Base-by-base conservation (phyloP, 2,888 invertebrate genomes). In the Eupithecia inturbata region DNA sequence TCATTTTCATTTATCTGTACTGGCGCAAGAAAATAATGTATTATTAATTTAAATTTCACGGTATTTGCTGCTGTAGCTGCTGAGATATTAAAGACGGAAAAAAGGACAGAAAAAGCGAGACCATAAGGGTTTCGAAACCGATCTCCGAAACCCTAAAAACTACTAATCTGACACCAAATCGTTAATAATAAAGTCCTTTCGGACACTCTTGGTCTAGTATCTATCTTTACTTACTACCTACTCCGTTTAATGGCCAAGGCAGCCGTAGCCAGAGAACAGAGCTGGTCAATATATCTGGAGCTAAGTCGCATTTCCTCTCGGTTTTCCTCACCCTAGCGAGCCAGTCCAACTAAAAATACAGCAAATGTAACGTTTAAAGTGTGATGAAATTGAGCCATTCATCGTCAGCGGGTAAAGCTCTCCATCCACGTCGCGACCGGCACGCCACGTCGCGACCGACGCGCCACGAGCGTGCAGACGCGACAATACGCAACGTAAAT, bases 401-500 rank as follows among this genome's bases (percentile, higher is more conserved):
- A 53, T 53, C 53, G 53, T 22, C 53, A 53, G n/a, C 53, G 53
- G 53, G n/a, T 22, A 10, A 3, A 53, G 53, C 53, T 22, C 53
- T 53, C 53, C 22, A 53, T 53, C 9, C 53, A 63, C 63, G 63
- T 63, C 33, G 31, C 60, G 45, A 4, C 28, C 14, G 28, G 0
- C 6, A 26, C n/a, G 22, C 12, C 6, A 60, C 60, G 60, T 28
- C n/a, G n/a, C n/a, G n/a, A n/a, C n/a, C n/a, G 12, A 57, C 57
- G 57, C n/a, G 12, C 57, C 26, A 19, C 31, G 31, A 7, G 2
- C 28, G 2, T 14, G 6, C 1, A 5, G 16, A 60, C 60, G 60
- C 16, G 28, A 28, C 60, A 60, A 60, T 60, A 28, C 28, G 60
- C 63, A 33, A 19, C 63, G 63, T 7, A 63, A 31, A 63, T 62